Evolutionary conservation across 2,113 vertebrate species (phyloP).

Genomic region (Petrocephalus microphthalmus): DNA sequence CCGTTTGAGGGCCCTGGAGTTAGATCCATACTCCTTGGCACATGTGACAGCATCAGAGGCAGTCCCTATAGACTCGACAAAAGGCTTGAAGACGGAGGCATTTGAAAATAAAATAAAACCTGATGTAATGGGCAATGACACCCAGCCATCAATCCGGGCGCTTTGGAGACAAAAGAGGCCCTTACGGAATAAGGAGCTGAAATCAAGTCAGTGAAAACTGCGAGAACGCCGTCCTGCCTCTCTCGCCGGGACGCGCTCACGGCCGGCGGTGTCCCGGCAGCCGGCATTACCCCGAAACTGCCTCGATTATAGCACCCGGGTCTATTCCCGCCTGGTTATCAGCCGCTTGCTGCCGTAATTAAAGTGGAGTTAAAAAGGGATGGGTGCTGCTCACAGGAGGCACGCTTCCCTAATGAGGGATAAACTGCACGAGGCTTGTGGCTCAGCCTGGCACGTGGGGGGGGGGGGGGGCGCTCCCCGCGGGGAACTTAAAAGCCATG

Average conservation of each 20-base stretch:
- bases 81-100: background rate
- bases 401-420: background rate
- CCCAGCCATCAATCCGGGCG: background rate
- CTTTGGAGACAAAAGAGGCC: background rate
- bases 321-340: background rate
- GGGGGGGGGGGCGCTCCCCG: background rate
- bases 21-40: background rate
- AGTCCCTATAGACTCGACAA: background rate
- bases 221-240: background rate
- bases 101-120: background rate
- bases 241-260: background rate
- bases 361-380: background rate
- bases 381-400: background rate
- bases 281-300: background rate
- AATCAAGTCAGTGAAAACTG: background rate
- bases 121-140: background rate
- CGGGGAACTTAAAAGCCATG: background rate
- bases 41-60: background rate
- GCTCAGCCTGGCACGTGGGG: background rate
- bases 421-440: background rate
- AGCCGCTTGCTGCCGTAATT: background rate
- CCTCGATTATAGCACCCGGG: background rate
- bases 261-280: background rate
- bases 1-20: constrained; percentile 6
- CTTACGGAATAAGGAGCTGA: background rate